Percentiles rank a stretch among this genome's conserved stretches.
phyloP scores from a whole-genome alignment of 2,797 vertebrate species.

The Labroides dimidiatus region DNA sequence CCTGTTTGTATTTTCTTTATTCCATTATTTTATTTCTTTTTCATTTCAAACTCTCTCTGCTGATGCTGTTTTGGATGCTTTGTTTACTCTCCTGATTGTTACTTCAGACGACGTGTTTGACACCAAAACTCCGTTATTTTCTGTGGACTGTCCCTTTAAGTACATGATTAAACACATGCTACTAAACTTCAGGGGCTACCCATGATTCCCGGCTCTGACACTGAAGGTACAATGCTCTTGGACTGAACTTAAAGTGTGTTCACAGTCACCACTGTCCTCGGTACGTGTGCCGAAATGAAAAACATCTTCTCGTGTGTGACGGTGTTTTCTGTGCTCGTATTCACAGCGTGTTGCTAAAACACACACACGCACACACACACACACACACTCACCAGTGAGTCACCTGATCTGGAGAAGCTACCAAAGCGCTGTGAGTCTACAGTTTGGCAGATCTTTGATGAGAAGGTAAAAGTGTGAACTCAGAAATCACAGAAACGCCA shows the following conservation, averaged over 20 bases:
- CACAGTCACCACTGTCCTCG: conserved; percentile 15
- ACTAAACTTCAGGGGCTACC: background rate
- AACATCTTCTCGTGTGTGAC: conserved; percentile 20
- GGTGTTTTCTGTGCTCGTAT: conserved; percentile 42
- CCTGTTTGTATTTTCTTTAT: too few species aligned
- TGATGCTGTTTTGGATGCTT: too few species aligned
- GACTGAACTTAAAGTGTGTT: conserved; percentile 3
- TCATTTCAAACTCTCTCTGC: too few species aligned
- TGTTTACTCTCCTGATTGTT: too few species aligned
- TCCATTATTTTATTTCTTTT: too few species aligned
- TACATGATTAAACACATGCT: conserved; percentile 17
- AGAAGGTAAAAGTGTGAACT: conserved; percentile 47
- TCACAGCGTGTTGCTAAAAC: conserved; percentile 52
- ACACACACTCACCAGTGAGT: conserved; percentile 39
- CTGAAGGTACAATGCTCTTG: conserved; percentile 9
- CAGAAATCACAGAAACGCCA: conserved; percentile 31
- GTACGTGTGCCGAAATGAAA: background rate
- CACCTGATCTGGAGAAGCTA: conserved; percentile 51
- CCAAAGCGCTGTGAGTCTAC: conserved; percentile 44
- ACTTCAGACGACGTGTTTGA: conserved; percentile 27
- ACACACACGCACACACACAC: conserved; percentile 39
- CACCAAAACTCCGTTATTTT: conserved; percentile 7
- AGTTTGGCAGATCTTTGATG: conserved; percentile 47
- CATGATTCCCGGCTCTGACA: conserved; percentile 16
- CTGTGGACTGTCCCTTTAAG: conserved; percentile 14